Base-by-base conservation (phyloP, 2,888 invertebrate genomes). In the Oscheius onirici region DNA sequence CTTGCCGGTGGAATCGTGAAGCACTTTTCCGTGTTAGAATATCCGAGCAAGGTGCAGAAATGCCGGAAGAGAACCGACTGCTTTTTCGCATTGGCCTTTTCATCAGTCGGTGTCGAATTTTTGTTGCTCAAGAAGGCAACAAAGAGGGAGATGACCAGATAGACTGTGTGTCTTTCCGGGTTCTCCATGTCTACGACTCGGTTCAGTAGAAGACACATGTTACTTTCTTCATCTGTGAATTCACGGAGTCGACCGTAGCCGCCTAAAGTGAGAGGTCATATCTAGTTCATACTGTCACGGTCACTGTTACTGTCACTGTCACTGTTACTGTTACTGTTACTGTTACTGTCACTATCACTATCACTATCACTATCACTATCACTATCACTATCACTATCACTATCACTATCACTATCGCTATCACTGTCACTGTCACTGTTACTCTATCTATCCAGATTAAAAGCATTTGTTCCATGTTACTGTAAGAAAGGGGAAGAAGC, bases 131-230 rank as follows among this genome's bases (percentile, higher is more conserved):
- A 76, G 73, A 86, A 87, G 83, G 89, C 96, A 93, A 97, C 95
- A 15, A 99, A 91, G n/a, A 99, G 91, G 84, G 95, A 94, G 13
- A 97, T 93, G 44, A 97, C 90, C 28, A 97, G 90, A 88, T 97
- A 96, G 83, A 95, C 93, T 0, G 97, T 97, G 63, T 97, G 96
- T 80, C 93, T 92, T 87, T 99, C 97, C 0, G 94, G 92, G 87
- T 96, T 96, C 87, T 97, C 96, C 61, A 94, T 90, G 87, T 97
- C 97, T 75, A 95, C 92, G 1, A 95, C 93, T 86, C 93, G 92
- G 76, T 95, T 94, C 49, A 96, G 91, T 73, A 94, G 91, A 1
- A 93, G 91, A 44, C 94, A 89, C 87, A 93, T 92, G 69, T 92
- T 92, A 85, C 93, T 94, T 85, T 95, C 95, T 41, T 90, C 90